Percentiles rank a stretch among this genome's conserved stretches.
Conservation (phyloP, 2,888 invertebrate genomes). For the Pyrocoelia pectoralis region DNA sequence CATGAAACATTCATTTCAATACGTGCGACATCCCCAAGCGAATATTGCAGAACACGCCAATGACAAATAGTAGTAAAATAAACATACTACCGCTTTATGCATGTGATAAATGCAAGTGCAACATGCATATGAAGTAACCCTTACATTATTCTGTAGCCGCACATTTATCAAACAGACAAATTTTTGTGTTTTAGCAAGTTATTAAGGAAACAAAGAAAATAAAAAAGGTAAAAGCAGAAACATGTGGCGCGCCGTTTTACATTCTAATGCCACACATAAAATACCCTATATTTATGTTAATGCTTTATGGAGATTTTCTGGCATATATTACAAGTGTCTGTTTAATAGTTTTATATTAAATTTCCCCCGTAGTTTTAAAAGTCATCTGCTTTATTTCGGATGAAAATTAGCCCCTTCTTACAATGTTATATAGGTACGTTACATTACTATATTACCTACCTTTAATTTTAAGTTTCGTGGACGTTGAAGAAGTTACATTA, state of each 20-base stretch:
- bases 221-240: slow-evolving; percentile 41
- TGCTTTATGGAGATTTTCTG: slow-evolving; percentile 42
- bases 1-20: no score
- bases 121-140: slow-evolving; percentile 9
- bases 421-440: not conserved
- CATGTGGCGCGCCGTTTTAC: slow-evolving; percentile 45
- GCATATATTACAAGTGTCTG: slow-evolving; percentile 44
- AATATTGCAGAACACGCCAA: no score
- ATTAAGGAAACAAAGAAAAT: slow-evolving; percentile 27
- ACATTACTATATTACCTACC: no score
- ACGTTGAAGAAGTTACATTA: no score
- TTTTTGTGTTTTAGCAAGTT: slow-evolving; percentile 29
- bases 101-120: not conserved
- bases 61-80: not conserved
- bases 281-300: slow-evolving; percentile 47
- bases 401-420: slow-evolving; percentile 1
- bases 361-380: slow-evolving; percentile 32
- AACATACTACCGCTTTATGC: not conserved
- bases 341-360: slow-evolving; percentile 48
- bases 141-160: not conserved
- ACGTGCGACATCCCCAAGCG: no score
- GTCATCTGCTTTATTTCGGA: slow-evolving; percentile 29
- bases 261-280: slow-evolving; percentile 45
- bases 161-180: slow-evolving; percentile 15
- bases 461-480: no score